Evolutionary conservation across 1,140 invertebrate species (phyloP), one percentile per base, ranked within the genome.

Genomic region (Scaptomyza hsui): DNA sequence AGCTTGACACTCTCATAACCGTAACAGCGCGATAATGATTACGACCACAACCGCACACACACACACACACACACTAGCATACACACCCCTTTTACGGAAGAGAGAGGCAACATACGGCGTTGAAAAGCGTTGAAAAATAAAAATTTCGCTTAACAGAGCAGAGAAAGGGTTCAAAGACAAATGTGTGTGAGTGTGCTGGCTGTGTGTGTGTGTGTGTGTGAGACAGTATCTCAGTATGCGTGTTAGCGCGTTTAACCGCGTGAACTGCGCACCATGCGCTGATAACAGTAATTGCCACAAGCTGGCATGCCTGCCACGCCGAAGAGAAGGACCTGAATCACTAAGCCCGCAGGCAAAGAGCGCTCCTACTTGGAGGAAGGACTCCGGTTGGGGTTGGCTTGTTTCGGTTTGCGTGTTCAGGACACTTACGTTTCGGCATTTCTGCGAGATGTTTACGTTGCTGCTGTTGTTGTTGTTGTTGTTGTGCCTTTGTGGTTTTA

Each of bases 241-340:
- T 88, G 82, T 72, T 78, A 83, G 74, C 78, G 82, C 78, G 80
- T 89, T 89, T 79, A 88, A 83, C 79, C 79, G 83, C 83, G 83
- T 78, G 82, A 89, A 78, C 83, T 82, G 82, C 71, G 83, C 83
- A 55, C 78, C 83, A 65, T 75, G 88, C 71, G 77, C 81, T 89
- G 86, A 89, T 89, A 89, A 89, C 75, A 73, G 78, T 89, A 89
- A 89, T 89, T 88, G 86, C 86, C 83, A 85, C 81, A 81, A 86
- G 82, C 82, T 88, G 82, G 71, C 72, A 74, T 74, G 65, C 65
- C 71, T 53, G 52, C 65, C 64, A 74, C 57, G 62, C 47, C 37
- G n/a, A 52, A 55, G n/a, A n/a, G n/a, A n/a, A 41, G 71, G 71
- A 49, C 52, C 68, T 65, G 51, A 64, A 64, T 56, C 68, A 71